Base-by-base conservation (phyloP, 1,140 invertebrate genomes). In the Drosophila persimilis region DNA sequence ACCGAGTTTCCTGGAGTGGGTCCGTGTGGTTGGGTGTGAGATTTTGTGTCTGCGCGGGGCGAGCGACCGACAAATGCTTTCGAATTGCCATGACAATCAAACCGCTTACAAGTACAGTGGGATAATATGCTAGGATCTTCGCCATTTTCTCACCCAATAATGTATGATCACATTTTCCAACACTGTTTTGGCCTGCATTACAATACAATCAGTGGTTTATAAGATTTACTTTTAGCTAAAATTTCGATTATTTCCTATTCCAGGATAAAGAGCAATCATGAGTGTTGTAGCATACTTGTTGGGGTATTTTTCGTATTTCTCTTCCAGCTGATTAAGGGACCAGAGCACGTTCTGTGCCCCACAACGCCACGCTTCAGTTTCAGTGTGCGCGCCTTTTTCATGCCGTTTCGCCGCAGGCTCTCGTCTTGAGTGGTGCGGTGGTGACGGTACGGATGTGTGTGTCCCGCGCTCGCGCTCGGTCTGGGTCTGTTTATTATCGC, bases 71-170 rank as follows among this genome's bases (percentile, higher is more conserved):
- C 83, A 86, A 86, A 86, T 86, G 83, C 84, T 86, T 86, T 86
- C 84, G 83, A 86, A 86, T 86, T 86, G 83, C 83, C 83, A 88
- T 88, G 83, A 88, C 83, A 86, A 86, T 86, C 83, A 86, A 88
- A 86, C 77, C 80, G 84, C 84, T 86, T 83, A 86, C 83, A 86
- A 62, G 70, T 88, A 86, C 81, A 81, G 81, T 86, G 81, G 59
- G 65, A 7, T 53, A 50, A 74, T 17, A 26, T 20, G 24, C 13
- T 3, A 9, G 15, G 20, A 56, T 26, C 22, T 24, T 17, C 13
- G 17, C n/a, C 15, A 53, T 6, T 29, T 45, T 1, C 5, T 45
- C 1, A 6, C 17, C 20, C 8, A 26, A 15, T 56, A 24, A 39
- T 39, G 20, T 20, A 13, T 39, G 31, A 9, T 8, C 31, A 9